phyloP scores from a whole-genome alignment of 2,888 invertebrate genomes.

The Notocelia uddmanniana region DNA sequence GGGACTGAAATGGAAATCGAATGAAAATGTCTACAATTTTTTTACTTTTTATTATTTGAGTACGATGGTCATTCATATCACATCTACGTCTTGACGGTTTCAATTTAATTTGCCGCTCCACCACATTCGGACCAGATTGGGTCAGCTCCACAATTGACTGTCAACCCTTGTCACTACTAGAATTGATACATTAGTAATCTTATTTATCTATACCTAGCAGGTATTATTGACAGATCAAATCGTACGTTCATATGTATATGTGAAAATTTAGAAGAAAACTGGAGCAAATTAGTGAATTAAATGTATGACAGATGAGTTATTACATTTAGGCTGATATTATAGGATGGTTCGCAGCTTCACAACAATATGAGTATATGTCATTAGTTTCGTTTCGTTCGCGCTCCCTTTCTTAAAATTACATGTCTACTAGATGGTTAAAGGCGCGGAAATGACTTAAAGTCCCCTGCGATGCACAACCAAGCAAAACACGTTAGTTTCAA shows the following conservation, averaged over 20 bases:
- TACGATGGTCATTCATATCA: background rate
- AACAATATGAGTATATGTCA: too few species aligned
- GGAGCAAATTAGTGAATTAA: background rate
- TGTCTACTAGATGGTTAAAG: too few species aligned
- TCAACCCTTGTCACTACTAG: slow-evolving; percentile 54
- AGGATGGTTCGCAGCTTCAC: too few species aligned
- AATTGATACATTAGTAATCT: slow-evolving; percentile 31
- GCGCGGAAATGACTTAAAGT: too few species aligned
- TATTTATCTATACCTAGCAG: background rate
- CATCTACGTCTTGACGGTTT: slow-evolving; percentile 31
- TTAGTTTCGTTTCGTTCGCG: too few species aligned
- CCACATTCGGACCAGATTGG: slow-evolving; percentile 15
- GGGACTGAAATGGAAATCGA: background rate
- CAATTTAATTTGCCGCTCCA: slow-evolving; percentile 49
- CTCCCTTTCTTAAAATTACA: too few species aligned
- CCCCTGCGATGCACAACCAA: too few species aligned
- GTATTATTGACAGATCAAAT: background rate
- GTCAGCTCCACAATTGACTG: slow-evolving; percentile 39
- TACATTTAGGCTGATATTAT: background rate
- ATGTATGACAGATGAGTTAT: background rate
- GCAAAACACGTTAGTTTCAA: too few species aligned
- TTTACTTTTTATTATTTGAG: background rate
- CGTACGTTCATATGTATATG: too few species aligned
- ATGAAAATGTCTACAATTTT: background rate
- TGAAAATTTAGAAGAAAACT: background rate